A percentile compares a stretch with the other conserved stretches of the same genome.
Conservation (phyloP, 2,797 vertebrate genomes). For the Menidia menidia region DNA sequence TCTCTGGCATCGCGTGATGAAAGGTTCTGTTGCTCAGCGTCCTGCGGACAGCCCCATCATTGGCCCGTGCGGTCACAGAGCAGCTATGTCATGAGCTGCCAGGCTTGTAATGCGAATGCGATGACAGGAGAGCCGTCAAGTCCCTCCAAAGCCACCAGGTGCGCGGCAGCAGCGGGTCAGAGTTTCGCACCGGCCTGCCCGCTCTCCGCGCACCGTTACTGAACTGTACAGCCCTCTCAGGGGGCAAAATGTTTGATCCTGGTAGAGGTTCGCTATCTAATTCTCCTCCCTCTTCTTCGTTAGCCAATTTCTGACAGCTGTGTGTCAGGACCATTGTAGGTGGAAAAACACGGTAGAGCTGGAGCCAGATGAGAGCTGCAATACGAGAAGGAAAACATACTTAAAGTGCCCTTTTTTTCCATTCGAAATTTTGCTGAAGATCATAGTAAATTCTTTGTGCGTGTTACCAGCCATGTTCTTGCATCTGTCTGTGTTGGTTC, state of each 20-base stretch:
- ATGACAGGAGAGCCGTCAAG: slow-evolving; percentile 68
- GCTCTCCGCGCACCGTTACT: slow-evolving; percentile 23
- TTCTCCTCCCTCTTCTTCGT: not conserved
- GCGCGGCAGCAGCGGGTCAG: slow-evolving; percentile 40
- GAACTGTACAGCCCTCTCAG: slow-evolving; percentile 30
- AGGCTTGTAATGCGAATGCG: slow-evolving; percentile 70
- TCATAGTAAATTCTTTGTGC: not conserved
- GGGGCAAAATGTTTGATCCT: slow-evolving; percentile 37
- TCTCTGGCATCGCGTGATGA: slow-evolving; percentile 46
- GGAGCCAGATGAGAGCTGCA: not conserved
- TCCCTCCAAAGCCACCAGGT: slow-evolving; percentile 60
- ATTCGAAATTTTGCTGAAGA: too few species aligned
- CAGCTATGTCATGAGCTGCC: slow-evolving; percentile 53
- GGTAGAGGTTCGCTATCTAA: slow-evolving; percentile 15
- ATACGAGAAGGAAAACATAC: not conserved
- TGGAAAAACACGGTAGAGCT: not conserved
- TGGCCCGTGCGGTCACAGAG: slow-evolving; percentile 48
- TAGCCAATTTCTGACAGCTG: not conserved
- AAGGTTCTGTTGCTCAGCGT: slow-evolving; percentile 58
- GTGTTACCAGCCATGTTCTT: too few species aligned
- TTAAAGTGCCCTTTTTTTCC: not conserved
- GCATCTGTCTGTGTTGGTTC: not conserved
- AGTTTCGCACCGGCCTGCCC: slow-evolving; percentile 55
- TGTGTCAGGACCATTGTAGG: not conserved
- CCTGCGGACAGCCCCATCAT: slow-evolving; percentile 31